Evolutionary conservation across 2,797 vertebrate species (phyloP).

Genomic region (Myotis pilosus): DNA sequence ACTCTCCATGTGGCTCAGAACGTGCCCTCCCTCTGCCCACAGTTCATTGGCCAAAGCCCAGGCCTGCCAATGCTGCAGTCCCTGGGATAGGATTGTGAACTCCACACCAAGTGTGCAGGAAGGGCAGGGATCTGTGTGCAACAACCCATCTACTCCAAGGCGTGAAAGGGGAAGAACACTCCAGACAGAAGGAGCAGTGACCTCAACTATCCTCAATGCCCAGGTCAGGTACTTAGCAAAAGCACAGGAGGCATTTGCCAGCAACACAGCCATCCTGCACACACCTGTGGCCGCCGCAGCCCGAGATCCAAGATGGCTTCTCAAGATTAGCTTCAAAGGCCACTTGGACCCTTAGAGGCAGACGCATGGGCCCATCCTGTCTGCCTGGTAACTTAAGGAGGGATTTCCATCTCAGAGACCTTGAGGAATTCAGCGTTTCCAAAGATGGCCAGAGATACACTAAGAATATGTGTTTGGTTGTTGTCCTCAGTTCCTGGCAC

Average conservation of each 20-base stretch:
- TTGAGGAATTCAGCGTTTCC: background rate
- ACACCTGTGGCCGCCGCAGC: no score
- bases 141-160: background rate
- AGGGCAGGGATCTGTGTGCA: background rate
- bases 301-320: background rate
- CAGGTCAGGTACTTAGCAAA: background rate
- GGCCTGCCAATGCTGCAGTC: background rate
- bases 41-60: background rate
- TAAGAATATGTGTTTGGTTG: background rate
- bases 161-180: background rate
- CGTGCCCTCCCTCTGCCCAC: no score
- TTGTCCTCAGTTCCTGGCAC: background rate
- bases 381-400: background rate
- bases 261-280: background rate
- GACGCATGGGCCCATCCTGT: no score
- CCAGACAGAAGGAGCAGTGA: background rate
- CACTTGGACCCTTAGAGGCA: background rate
- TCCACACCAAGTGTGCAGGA: background rate
- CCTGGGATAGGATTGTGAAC: background rate
- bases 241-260: accelerated
- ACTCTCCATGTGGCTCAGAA: background rate
- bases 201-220: background rate
- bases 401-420: background rate
- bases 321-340: background rate
- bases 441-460: background rate